phyloP scores from a whole-genome alignment of 2,797 vertebrate species.

The Glyptemys insculpta region DNA sequence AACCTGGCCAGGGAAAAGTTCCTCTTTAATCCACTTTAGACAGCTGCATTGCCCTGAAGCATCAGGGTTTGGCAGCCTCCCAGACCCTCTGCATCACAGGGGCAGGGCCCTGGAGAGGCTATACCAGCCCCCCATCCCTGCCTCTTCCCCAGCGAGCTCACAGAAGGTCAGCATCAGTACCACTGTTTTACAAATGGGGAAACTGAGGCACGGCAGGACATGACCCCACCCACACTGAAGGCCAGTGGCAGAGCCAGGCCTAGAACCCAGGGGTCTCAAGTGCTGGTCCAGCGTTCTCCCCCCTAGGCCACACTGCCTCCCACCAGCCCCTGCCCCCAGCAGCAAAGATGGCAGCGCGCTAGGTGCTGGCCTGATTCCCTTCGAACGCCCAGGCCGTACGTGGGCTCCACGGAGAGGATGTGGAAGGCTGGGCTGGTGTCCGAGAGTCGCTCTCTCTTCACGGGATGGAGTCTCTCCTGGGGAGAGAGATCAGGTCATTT shows the following conservation, averaged over 20 bases:
- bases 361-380: fast-evolving
- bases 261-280: no score
- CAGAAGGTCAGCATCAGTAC: not conserved
- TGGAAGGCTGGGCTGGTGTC: slow-evolving; percentile 88
- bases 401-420: slow-evolving; percentile 89
- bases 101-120: no score
- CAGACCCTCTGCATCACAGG: not conserved
- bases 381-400: slow-evolving; percentile 68
- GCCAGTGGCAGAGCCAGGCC: not conserved
- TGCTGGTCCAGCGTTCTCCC: not conserved
- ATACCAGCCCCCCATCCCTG: not conserved
- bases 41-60: not conserved
- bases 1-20: no score
- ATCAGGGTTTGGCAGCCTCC: not conserved
- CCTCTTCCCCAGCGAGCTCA: not conserved
- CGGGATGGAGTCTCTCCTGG: slow-evolving; percentile 89
- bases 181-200: not conserved
- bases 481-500: not conserved
- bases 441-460: slow-evolving; percentile 90
- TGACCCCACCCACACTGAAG: not conserved
- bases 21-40: not conserved
- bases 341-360: not conserved
- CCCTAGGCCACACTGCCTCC: not conserved
- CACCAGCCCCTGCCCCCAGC: not conserved
- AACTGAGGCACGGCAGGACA: not conserved